Conservation (phyloP, 2,888 invertebrate genomes). For the Chrysomela aeneicollis region DNA sequence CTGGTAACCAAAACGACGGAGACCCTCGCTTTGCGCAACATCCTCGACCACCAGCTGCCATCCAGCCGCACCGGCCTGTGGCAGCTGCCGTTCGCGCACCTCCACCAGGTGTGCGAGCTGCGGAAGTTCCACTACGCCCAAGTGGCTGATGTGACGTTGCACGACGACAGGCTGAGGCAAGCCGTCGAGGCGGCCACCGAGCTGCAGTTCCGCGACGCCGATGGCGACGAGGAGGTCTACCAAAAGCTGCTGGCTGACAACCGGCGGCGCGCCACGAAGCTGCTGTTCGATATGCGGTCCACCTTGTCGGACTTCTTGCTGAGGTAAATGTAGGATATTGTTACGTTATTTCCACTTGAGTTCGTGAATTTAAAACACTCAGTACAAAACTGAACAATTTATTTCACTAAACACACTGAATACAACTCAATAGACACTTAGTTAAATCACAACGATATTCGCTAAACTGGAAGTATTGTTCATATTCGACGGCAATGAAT, state of each 20-base stretch:
- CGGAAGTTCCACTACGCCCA: slow-evolving; percentile 75
- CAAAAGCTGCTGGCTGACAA: slow-evolving; percentile 67
- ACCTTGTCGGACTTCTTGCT: slow-evolving; percentile 78
- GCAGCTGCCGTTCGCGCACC: slow-evolving; percentile 69
- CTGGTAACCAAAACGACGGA: slow-evolving; percentile 66
- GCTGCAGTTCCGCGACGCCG: slow-evolving; percentile 58
- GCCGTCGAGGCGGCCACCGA: slow-evolving; percentile 77
- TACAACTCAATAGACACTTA: too few species aligned
- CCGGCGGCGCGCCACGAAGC: slow-evolving; percentile 71
- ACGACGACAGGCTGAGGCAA: slow-evolving; percentile 74
- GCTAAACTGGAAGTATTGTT: too few species aligned
- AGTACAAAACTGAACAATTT: too few species aligned
- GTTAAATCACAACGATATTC: too few species aligned
- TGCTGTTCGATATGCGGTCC: slow-evolving; percentile 82
- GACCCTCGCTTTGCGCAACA: slow-evolving; percentile 67
- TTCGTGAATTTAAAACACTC: too few species aligned
- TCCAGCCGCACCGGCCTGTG: slow-evolving; percentile 67
- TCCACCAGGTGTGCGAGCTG: slow-evolving; percentile 72
- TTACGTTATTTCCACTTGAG: too few species aligned
- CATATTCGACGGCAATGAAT: too few species aligned
- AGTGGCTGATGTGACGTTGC: slow-evolving; percentile 68
- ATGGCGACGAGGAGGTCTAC: slow-evolving; percentile 62
- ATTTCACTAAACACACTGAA: too few species aligned
- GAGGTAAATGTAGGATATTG: slow-evolving; percentile 57
- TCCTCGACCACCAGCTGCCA: slow-evolving; percentile 66